These are phyloP conservation scores for Euschistus heros DNA, from an alignment of 1,140 invertebrate genomes.

Conservation along the genomic window DNA sequence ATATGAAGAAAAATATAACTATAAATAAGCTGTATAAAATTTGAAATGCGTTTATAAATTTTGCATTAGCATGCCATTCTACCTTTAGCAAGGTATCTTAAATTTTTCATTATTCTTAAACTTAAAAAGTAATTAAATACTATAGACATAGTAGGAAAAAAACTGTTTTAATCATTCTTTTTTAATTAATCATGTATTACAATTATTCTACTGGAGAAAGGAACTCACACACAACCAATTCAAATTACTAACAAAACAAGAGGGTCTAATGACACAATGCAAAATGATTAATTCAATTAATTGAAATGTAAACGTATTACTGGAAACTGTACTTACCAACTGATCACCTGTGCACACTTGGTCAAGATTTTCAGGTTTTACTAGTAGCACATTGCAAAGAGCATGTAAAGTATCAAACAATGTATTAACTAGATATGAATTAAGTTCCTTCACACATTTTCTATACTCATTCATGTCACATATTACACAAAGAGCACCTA, in stretches of 20 bases:
- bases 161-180: too few species aligned
- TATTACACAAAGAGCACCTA: conserved; percentile 91
- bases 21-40: too few species aligned
- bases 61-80: too few species aligned
- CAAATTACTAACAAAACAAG: background rate
- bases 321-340: conserved; percentile 50
- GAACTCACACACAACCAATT: background rate
- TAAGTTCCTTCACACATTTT: conserved; percentile 64
- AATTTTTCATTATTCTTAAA: too few species aligned
- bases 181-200: background rate
- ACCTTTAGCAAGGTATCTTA: too few species aligned
- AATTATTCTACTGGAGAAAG: background rate
- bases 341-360: conserved; percentile 91
- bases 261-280: background rate
- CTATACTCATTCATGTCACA: conserved; percentile 95
- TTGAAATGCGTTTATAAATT: too few species aligned
- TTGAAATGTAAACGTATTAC: background rate
- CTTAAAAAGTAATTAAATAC: too few species aligned
- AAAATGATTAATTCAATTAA: background rate
- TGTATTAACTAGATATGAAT: conserved; percentile 63
- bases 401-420: conserved; percentile 92
- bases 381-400: conserved; percentile 87
- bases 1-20: too few species aligned
- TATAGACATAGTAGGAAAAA: too few species aligned
- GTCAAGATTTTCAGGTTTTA: conserved; percentile 90